Base-by-base conservation (phyloP, 2,888 invertebrate genomes). In the Xestia rhomboidea region DNA sequence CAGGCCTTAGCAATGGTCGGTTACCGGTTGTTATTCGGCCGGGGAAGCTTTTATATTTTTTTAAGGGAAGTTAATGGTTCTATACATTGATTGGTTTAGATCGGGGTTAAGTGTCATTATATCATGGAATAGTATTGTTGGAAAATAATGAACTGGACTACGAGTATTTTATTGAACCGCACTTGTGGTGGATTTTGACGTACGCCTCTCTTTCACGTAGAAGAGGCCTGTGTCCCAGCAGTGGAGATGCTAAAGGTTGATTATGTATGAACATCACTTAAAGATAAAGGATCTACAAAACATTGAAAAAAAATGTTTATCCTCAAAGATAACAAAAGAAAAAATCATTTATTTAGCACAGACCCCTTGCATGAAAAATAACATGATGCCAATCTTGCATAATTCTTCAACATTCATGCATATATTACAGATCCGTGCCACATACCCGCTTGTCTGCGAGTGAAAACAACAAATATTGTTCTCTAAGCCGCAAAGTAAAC, bases 351-450 rank as follows among this genome's bases (percentile, higher is more conserved):
- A 41, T 41, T 38, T n/a, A 64, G 7, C 38, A n/a, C 7, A 64
- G 7, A 41, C 63, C 24, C 8, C 49, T 24, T 34, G 0, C 44
- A 44, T 38, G 44, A 18, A 54, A 74, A 71, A 44, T 8, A 27
- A 71, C 57, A 67, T 64, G 34, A n/a, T 24, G 51, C 18, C 1
- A 46, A n/a, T 11, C 24, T 68, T 68, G 68, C 49, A 75, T 64
- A 80, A 80, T 51, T 46, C 13, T 68, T 34, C 7, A 41, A 68
- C 24, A 80, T 80, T 74, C 67, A 75, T 68, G 34, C 8, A 78
- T 60, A 41, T 63, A 34, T 8, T 41, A 27, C 13, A 34, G 49
- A 38, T 49, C 21, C 6, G 11, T 10, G 49, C 1, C 18, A 1
- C 3, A 13, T 41, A 62, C 21, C 62, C 62, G 62, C 34, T 54